Evolutionary conservation across 2,113 vertebrate species (phyloP).

Genomic region (Podiceps cristatus): DNA sequence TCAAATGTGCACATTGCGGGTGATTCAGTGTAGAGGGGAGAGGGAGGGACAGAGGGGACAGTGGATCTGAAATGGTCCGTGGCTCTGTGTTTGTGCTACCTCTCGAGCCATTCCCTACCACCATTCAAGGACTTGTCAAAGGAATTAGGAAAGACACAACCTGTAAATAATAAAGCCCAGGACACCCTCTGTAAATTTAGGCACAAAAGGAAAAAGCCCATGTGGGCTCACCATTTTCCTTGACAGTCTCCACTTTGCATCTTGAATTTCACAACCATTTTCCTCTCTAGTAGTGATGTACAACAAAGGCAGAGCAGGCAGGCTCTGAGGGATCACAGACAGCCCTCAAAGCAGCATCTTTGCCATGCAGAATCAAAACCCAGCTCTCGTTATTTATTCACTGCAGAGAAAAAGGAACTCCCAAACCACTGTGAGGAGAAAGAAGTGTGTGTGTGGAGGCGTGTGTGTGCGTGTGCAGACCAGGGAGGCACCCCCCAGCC

Average conservation of each 20-base stretch:
- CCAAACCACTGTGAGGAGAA: background rate
- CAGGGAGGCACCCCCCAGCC: background rate
- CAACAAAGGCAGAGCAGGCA: background rate
- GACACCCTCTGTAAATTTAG: background rate
- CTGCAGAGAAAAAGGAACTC: background rate
- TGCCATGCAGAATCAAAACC: background rate
- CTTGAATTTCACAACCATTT: background rate
- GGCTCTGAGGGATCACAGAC: background rate
- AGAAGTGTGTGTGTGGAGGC: background rate
- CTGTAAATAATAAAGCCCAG: background rate
- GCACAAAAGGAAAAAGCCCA: background rate
- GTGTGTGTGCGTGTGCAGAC: fast-evolving
- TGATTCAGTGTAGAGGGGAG: background rate
- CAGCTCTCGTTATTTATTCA: background rate
- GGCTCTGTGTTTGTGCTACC: background rate
- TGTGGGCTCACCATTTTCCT: background rate
- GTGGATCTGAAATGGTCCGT: background rate
- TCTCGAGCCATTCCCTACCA: background rate
- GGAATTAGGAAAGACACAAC: background rate
- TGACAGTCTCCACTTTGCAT: background rate
- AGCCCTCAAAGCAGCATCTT: background rate
- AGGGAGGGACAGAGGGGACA: background rate
- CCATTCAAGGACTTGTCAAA: background rate
- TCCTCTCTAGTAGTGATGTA: background rate
- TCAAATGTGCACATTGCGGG: background rate